Base-by-base conservation (phyloP, 2,113 vertebrate genomes). In the Furnarius figulus region DNA sequence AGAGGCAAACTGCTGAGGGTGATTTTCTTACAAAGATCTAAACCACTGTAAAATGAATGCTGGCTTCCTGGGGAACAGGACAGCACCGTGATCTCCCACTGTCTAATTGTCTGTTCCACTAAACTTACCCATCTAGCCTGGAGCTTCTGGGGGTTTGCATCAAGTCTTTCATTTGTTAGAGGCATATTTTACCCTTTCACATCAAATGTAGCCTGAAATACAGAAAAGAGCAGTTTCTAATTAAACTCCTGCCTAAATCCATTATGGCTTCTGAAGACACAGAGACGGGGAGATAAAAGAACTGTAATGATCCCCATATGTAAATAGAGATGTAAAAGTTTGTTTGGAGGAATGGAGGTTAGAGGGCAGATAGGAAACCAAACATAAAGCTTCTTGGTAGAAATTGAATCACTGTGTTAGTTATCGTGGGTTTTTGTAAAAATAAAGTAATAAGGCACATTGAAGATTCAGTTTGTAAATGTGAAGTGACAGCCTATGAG, bases 401-500 rank as follows among this genome's bases (percentile, higher is more conserved):
- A 68, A 67, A 90, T 46, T 68, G 59, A 52, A 61, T 75, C 52
- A 25, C 30, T 37, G 72, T 73, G 19, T 93, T 97, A 62, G 63
- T 95, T 95, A 93, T 87, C 72, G 25, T 9, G 35, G 86, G 70
- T 85, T 87, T 89, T 89, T 89, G 76, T 94, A 93, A 87, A 95
- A 74, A 67, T 82, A 83, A 92, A 94, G 63, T 73, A 55, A 91
- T 90, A 84, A 58, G 19, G 35, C 65, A 42, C 91, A 28, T 66
- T 82, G 71, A 31, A 62, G 46, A 93, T 92, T 84, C 58, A 15
- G 56, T 59, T 97, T 25, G 22, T 89, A 97, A 97, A 96, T 94
- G 75, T 33, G 30, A 97, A 96, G 80, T 92, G 94, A 91, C 82
- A 95, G 93, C 56, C 90, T 77, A 24, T 67, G 95, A 84, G 86